These are phyloP conservation scores for Lutraria lutraria DNA, from an alignment of 2,888 invertebrate genomes.

Conservation along the genomic window DNA sequence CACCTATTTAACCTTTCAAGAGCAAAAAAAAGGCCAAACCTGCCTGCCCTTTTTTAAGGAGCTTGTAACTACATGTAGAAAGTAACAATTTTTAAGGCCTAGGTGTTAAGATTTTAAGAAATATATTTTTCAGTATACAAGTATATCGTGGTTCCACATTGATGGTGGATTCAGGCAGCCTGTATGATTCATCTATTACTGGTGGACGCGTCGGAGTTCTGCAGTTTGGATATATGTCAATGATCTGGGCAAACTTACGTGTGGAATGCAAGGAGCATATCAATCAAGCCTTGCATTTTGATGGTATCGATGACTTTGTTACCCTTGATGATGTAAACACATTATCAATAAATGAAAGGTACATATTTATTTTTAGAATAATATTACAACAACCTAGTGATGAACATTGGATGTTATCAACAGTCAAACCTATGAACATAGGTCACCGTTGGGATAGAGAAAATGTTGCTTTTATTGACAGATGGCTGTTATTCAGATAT, in stretches of 20 bases:
- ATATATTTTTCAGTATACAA: constrained; percentile 64
- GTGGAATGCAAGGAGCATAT: constrained; percentile 71
- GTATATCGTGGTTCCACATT: constrained; percentile 74
- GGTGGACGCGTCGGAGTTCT: constrained; percentile 81
- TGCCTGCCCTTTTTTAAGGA: no score
- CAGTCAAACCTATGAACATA: no score
- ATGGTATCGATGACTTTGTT: constrained; percentile 79
- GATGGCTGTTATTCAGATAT: no score
- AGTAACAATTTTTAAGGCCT: no score
- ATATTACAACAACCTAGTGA: no score
- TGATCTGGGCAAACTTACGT: constrained; percentile 78
- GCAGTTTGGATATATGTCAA: constrained; percentile 74
- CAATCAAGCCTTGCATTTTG: constrained; percentile 79
- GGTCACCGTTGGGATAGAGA: no score
- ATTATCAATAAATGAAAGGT: constrained; percentile 61
- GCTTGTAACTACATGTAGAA: no score
- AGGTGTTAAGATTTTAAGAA: neutral
- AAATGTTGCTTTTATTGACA: no score
- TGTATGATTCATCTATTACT: constrained; percentile 79
- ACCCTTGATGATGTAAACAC: constrained; percentile 62
- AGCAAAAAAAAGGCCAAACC: no score
- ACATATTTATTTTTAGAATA: no score
- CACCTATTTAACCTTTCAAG: no score
- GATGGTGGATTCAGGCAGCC: constrained; percentile 78
- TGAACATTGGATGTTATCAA: no score